Base-by-base conservation (phyloP, 2,888 invertebrate species). In the Petrolisthes cinctipes region DNA sequence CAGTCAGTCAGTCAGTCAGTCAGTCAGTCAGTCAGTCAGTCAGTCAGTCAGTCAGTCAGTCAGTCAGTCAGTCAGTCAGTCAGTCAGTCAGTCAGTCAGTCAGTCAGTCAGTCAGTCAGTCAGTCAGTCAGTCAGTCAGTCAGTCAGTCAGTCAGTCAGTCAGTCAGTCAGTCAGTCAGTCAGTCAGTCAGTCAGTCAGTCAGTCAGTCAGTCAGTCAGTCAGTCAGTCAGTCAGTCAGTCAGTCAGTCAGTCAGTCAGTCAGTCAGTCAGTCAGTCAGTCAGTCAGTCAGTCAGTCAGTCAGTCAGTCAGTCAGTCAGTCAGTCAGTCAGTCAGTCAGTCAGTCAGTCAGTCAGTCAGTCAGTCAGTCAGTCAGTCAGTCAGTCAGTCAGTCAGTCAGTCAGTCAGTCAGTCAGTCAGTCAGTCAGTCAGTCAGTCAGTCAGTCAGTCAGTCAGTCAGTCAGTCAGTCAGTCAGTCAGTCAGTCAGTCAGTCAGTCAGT, bases 161-260 rank as follows among this genome's bases (percentile, higher is more conserved):
- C 75, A 75, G 75, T 75, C 75, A 75, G 75, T 75, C 75, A 75
- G 75, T 75, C 75, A 75, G 75, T 75, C 75, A 75, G 75, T 75
- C 75, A 75, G 75, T 75, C 75, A 75, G 75, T 75, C 75, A 75
- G 75, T 9, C 75, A 75, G 75, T 75, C 75, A 75, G 75, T 75
- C 75, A 75, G 75, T 75, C 75, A 75, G 75, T 9, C 75, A 75
- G 75, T 75, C 75, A 75, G 75, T 75, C 75, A 75, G 75, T 75
- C 75, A 75, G 75, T 75, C 75, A 75, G 75, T 75, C 75, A 75
- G 75, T 9, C 75, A 75, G 75, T 75, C 75, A 75, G 75, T 75
- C 75, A 75, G 75, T 75, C 75, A 75, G 75, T 75, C 75, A 75
- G 75, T 75, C 75, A 75, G 75, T 75, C 75, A 75, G 75, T 9